A percentile compares a stretch with the other conserved stretches of the same genome.
Conservation (phyloP, 2,113 vertebrate species). For the Lamprologus lemairii region DNA sequence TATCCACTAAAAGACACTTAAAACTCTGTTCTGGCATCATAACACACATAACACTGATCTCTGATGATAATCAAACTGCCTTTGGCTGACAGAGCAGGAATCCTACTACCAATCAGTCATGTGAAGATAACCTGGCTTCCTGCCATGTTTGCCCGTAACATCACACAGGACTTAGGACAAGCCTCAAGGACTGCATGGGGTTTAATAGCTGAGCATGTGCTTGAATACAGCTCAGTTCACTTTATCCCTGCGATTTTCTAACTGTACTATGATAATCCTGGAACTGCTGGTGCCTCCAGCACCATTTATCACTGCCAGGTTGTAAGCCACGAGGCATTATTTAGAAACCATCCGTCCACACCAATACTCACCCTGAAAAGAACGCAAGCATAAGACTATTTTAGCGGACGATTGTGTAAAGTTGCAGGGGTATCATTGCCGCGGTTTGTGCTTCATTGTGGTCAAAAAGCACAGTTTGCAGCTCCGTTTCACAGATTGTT, state of each 20-base stretch:
- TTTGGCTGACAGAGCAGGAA: neutral
- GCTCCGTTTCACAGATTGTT: neutral
- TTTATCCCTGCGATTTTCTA: conserved; percentile 9
- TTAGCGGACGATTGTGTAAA: neutral
- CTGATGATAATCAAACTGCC: neutral
- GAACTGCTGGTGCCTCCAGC: conserved; percentile 2
- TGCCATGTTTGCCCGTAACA: neutral
- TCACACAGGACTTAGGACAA: neutral
- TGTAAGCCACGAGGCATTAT: conserved; percentile 33
- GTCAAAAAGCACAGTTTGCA: neutral
- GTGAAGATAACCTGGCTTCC: neutral
- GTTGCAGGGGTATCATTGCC: neutral
- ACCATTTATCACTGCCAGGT: conserved; percentile 63
- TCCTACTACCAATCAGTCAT: neutral
- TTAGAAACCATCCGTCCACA: conserved; percentile 27
- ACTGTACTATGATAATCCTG: conserved; percentile 26
- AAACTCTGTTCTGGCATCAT: neutral
- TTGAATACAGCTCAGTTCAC: conserved; percentile 2
- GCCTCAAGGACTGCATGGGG: neutral
- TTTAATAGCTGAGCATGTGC: conserved; percentile 1
- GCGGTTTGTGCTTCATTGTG: neutral
- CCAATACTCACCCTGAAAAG: neutral
- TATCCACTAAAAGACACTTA: neutral
- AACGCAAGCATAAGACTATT: neutral
- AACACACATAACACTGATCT: neutral